Percentiles rank a stretch among this genome's conserved stretches.
These are phyloP conservation scores for Poeciliopsis prolifica DNA, from an alignment of 2,113 vertebrate genomes.

Conservation along the genomic window DNA sequence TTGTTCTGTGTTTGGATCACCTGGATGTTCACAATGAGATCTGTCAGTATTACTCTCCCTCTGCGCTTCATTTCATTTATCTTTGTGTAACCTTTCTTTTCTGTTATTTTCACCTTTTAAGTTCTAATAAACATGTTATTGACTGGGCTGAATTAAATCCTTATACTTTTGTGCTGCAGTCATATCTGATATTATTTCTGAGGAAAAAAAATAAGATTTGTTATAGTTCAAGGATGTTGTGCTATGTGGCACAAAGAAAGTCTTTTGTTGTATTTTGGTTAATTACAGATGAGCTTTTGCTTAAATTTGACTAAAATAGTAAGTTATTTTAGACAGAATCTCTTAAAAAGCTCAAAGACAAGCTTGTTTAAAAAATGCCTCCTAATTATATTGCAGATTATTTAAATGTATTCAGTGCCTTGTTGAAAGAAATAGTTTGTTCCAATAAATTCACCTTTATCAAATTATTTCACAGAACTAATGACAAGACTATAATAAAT, in stretches of 20 bases:
- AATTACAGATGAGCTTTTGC: conserved; percentile 18
- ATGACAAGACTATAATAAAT: no score
- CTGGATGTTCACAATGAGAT: conserved; percentile 27
- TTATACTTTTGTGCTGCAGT: conserved; percentile 2
- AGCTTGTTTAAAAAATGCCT: conserved; percentile 40
- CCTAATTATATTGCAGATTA: neutral
- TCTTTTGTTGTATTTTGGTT: conserved; percentile 19
- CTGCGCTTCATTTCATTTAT: conserved; percentile 2
- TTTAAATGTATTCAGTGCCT: conserved; percentile 44
- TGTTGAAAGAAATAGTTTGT: conserved; percentile 8
- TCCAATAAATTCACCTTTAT: neutral
- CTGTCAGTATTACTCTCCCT: conserved; percentile 54
- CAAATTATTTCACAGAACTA: no score
- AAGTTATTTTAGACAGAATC: neutral
- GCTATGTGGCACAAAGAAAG: conserved; percentile 12
- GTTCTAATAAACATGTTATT: conserved; percentile 6
- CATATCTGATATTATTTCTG: conserved; percentile 20
- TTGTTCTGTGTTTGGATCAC: conserved; percentile 5
- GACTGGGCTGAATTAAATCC: conserved; percentile 1
- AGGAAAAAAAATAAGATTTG: neutral
- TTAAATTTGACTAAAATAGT: neutral
- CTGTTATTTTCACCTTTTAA: neutral
- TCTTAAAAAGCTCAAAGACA: conserved; percentile 11
- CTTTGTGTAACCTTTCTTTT: conserved; percentile 10
- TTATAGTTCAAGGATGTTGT: neutral